phyloP scores from a whole-genome alignment of 2,113 vertebrate species.

The Delphinus delphis region DNA sequence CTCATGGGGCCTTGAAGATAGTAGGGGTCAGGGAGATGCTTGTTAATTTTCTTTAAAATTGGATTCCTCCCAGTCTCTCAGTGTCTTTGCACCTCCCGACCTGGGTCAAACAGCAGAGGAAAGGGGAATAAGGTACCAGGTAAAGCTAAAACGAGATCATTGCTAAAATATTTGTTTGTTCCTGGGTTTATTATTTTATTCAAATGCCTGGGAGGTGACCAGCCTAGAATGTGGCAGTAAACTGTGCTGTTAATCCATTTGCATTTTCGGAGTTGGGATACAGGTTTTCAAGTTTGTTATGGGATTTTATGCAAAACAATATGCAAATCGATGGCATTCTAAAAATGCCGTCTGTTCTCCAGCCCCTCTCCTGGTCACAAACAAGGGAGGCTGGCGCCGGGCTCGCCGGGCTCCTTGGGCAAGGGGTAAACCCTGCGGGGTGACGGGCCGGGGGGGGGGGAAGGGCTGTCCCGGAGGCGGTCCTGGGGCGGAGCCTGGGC shows the following conservation, averaged over 20 bases:
- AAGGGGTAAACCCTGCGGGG: too few species aligned
- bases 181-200: not conserved
- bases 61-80: not conserved
- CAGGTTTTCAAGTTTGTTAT: constrained; percentile 48
- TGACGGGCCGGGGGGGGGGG: not conserved
- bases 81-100: not conserved
- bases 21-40: not conserved
- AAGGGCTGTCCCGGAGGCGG: constrained; percentile 50
- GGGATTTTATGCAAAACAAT: constrained; percentile 54
- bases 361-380: not conserved
- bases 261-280: not conserved
- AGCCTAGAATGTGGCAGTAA: not conserved
- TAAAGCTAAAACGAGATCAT: not conserved
- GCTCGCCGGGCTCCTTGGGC: not conserved
- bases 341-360: not conserved
- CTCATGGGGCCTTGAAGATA: not conserved
- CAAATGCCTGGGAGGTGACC: not conserved
- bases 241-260: not conserved
- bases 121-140: not conserved
- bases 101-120: not conserved
- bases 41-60: not conserved
- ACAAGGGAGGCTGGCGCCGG: not conserved
- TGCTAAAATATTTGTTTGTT: not conserved
- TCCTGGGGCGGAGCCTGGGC: constrained; percentile 41
- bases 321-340: not conserved